phyloP scores from a whole-genome alignment of 2,113 vertebrate genomes.

The Caranx ignobilis region DNA sequence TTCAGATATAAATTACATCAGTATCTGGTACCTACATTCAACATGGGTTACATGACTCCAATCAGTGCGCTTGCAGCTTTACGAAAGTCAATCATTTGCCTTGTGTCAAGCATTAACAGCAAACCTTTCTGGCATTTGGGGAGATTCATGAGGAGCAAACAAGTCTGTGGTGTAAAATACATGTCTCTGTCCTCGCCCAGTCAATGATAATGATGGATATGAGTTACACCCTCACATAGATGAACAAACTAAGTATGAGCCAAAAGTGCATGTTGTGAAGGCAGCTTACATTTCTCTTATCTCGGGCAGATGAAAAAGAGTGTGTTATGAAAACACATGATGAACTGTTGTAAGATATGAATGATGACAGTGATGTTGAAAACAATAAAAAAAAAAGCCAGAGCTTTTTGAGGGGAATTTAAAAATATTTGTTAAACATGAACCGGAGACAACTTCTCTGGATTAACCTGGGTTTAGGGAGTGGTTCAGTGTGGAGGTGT shows the following conservation, averaged over 20 bases:
- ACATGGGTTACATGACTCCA: not conserved
- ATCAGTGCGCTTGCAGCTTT: too few relatives aligned
- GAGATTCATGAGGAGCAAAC: too few relatives aligned
- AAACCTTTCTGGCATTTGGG: too few relatives aligned
- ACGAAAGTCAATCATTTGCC: too few relatives aligned
- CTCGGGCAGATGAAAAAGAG: too few relatives aligned
- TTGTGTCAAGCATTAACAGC: too few relatives aligned
- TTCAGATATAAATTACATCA: not conserved
- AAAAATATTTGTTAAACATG: not conserved
- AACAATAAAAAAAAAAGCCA: not conserved
- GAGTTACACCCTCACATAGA: not conserved
- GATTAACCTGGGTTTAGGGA: not conserved
- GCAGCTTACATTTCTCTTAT: too few relatives aligned
- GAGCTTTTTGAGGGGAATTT: not conserved
- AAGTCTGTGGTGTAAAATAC: too few relatives aligned
- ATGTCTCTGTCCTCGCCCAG: too few relatives aligned
- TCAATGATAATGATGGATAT: too few relatives aligned
- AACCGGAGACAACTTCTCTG: not conserved
- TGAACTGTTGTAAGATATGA: not conserved
- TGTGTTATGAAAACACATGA: too few relatives aligned
- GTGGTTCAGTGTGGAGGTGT: conserved; percentile 3
- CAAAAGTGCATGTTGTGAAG: too few relatives aligned
- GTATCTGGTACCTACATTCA: not conserved
- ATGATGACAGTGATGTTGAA: not conserved
- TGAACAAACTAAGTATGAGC: not conserved